Conservation (phyloP, 2,888 invertebrate genomes). For the Caenorhabditis japonica region DNA sequence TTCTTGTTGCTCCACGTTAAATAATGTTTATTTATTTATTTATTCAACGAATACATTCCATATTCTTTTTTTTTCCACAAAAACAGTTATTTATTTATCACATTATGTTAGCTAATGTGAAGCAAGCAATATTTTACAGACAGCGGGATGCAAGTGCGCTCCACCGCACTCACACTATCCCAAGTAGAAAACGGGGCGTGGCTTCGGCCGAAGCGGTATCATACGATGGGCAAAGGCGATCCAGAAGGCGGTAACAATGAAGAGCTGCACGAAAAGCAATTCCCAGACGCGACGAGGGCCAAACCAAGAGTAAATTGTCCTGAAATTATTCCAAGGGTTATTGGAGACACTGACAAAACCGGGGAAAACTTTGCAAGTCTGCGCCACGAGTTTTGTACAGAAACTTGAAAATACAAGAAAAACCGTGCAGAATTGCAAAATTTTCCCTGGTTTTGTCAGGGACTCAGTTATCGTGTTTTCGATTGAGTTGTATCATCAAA, state of each 20-base stretch:
- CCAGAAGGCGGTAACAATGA: constrained; percentile 42
- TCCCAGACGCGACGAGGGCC: constrained; percentile 48
- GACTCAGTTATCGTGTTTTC: too few relatives aligned
- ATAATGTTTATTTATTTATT: too few relatives aligned
- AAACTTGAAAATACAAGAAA: background rate
- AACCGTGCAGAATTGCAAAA: background rate
- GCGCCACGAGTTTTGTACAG: background rate
- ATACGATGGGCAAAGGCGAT: constrained; percentile 40
- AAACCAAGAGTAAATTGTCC: constrained; percentile 41
- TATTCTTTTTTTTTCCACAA: constrained; percentile 1
- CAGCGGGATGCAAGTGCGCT: constrained; percentile 8
- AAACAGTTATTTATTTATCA: constrained; percentile 17
- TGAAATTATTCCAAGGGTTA: too few relatives aligned
- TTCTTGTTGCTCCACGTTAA: too few relatives aligned
- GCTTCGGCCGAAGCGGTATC: constrained; percentile 44
- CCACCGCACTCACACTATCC: constrained; percentile 5
- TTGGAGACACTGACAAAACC: too few relatives aligned
- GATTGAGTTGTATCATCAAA: too few relatives aligned
- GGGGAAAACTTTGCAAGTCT: too few relatives aligned
- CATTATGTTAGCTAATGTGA: constrained; percentile 48
- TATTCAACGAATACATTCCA: background rate
- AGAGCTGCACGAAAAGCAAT: constrained; percentile 27
- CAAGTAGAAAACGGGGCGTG: constrained; percentile 50
- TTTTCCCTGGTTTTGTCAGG: too few relatives aligned
- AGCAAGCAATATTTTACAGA: constrained; percentile 43